Evolutionary conservation across 2,113 vertebrate species (phyloP).

Genomic region (Camelus dromedarius): DNA sequence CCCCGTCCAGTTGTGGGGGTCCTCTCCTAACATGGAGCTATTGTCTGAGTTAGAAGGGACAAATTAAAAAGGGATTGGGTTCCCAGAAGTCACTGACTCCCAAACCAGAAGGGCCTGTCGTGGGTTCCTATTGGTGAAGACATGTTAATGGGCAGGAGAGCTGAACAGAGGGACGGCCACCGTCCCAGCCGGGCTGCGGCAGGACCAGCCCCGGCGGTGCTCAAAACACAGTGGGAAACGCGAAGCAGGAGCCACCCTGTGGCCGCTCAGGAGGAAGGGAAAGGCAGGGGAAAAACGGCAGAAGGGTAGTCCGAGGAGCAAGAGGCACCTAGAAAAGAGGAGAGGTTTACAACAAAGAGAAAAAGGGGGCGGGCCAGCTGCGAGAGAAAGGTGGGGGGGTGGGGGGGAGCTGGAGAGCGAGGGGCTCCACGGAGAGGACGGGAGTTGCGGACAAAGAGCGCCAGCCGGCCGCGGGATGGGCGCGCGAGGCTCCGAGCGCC

Average conservation of each 20-base stretch:
- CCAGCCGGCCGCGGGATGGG: not conserved
- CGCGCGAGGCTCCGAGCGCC: fast-evolving
- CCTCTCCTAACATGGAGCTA: not conserved
- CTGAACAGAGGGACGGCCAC: slow-evolving; percentile 62
- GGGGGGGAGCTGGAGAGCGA: not conserved
- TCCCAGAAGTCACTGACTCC: slow-evolving; percentile 80
- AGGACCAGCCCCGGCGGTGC: slow-evolving; percentile 42
- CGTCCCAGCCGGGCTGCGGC: slow-evolving; percentile 76
- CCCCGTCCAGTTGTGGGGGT: not conserved
- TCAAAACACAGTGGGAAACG: slow-evolving; percentile 61
- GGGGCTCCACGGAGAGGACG: not conserved
- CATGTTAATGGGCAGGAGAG: slow-evolving; percentile 76
- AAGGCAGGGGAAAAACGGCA: not conserved
- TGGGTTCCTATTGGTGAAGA: slow-evolving; percentile 73
- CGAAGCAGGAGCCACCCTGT: slow-evolving; percentile 71
- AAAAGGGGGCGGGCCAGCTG: not conserved
- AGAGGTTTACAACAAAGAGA: slow-evolving; percentile 58
- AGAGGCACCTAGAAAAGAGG: not conserved
- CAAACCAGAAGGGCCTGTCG: slow-evolving; percentile 68
- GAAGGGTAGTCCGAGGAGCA: not conserved
- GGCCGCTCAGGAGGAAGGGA: slow-evolving; percentile 53
- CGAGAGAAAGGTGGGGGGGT: not conserved
- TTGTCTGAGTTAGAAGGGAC: not conserved
- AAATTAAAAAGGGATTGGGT: slow-evolving; percentile 57
- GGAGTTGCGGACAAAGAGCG: not conserved